These are phyloP conservation scores for Muscina levida DNA, from an alignment of 2,888 invertebrate species.

Conservation along the genomic window DNA sequence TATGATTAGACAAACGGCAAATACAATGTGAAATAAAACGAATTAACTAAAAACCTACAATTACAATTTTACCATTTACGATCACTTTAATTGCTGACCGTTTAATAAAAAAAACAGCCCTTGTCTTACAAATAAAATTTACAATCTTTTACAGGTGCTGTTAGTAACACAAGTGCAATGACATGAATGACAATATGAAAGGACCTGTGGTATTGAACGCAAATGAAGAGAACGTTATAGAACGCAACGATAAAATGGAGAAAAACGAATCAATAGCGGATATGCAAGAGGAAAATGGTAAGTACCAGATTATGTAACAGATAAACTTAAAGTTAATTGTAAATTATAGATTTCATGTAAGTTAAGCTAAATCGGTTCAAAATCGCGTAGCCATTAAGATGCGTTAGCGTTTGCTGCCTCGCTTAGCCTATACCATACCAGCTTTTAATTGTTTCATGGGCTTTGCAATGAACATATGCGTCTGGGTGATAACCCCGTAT, in stretches of 20 bases:
- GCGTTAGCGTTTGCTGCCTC: neutral
- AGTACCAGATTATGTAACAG: slow-evolving; percentile 10
- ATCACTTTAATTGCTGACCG: neutral
- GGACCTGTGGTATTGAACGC: slow-evolving; percentile 71
- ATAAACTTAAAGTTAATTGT: too few relatives aligned
- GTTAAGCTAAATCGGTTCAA: too few relatives aligned
- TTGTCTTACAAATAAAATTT: neutral
- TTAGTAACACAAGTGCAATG: neutral
- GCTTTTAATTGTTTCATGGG: slow-evolving; percentile 55
- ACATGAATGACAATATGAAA: slow-evolving; percentile 70
- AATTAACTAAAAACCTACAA: slow-evolving; percentile 22
- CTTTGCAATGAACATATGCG: slow-evolving; percentile 60
- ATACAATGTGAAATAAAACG: neutral
- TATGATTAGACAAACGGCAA: neutral
- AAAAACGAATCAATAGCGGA: slow-evolving; percentile 68
- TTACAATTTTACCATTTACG: neutral
- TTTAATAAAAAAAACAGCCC: too few relatives aligned
- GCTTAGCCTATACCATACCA: neutral
- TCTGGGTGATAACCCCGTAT: slow-evolving; percentile 67
- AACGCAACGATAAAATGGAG: slow-evolving; percentile 71
- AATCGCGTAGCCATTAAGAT: neutral
- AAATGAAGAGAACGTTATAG: slow-evolving; percentile 68
- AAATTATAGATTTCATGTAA: too few relatives aligned
- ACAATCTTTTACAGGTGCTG: slow-evolving; percentile 39
- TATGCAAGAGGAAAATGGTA: slow-evolving; percentile 69